Evolutionary conservation across 2,113 vertebrate species (phyloP).

Genomic region (Onychostoma macrolepis): DNA sequence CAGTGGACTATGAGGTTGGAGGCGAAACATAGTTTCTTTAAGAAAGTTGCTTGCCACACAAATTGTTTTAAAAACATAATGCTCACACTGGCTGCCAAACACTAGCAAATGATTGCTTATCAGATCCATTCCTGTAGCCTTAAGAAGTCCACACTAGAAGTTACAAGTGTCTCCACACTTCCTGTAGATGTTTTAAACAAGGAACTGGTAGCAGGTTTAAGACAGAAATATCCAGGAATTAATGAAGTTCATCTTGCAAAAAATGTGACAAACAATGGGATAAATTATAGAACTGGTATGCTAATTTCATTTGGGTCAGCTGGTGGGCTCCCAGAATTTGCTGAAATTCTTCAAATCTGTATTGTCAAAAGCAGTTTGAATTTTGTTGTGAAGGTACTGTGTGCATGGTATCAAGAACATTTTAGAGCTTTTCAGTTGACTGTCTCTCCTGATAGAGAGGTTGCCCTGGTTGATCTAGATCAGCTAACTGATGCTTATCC

Average conservation of each 20-base stretch:
- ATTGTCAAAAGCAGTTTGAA: not conserved
- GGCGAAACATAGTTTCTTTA: slow-evolving; percentile 1
- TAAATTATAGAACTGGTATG: not conserved
- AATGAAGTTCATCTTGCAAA: not conserved
- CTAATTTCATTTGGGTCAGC: not conserved
- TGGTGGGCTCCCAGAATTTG: not conserved
- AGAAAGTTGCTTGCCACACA: not conserved
- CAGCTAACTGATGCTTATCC: not conserved
- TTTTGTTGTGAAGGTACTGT: slow-evolving; percentile 7
- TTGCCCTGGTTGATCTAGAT: not conserved
- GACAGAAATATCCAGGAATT: not conserved
- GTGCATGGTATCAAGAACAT: not conserved
- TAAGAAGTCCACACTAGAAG: not conserved
- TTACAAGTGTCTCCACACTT: slow-evolving; percentile 46
- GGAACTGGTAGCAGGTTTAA: slow-evolving; percentile 1
- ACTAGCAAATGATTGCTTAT: slow-evolving; percentile 1
- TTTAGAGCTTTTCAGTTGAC: not conserved
- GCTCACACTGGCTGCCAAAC: not conserved
- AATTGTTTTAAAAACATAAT: not conserved
- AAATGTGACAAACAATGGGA: not conserved
- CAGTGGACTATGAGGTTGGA: slow-evolving; percentile 36
- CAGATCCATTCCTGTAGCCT: slow-evolving; percentile 4
- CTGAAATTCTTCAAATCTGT: not conserved
- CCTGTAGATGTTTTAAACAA: slow-evolving; percentile 51
- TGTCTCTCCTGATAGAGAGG: not conserved